Percentiles rank a stretch among this genome's conserved stretches.
Conservation (phyloP, 2,113 vertebrate species). For the Synchiropus splendidus region DNA sequence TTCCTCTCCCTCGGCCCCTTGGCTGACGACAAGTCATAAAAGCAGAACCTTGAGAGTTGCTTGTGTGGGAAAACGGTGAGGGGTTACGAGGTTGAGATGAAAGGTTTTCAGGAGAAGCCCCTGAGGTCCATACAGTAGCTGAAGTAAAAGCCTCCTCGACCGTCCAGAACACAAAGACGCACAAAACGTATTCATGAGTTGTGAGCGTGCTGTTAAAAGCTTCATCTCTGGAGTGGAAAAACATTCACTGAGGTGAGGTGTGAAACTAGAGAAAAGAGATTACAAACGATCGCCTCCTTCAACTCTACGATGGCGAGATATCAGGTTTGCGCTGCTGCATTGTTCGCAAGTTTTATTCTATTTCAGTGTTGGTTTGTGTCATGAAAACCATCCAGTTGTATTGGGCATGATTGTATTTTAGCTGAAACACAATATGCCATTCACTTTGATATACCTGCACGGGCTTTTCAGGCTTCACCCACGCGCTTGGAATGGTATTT, state of each 20-base stretch:
- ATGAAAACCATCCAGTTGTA: neutral
- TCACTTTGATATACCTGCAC: too few species aligned
- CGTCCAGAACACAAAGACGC: too few species aligned
- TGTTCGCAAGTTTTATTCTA: constrained; percentile 4
- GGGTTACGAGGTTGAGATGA: constrained; percentile 45
- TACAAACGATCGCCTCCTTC: constrained; percentile 21
- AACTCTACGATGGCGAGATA: constrained; percentile 17
- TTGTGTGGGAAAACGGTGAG: constrained; percentile 9
- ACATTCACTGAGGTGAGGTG: constrained; percentile 34
- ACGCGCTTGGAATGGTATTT: too few species aligned
- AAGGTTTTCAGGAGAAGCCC: constrained; percentile 20
- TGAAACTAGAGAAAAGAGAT: constrained; percentile 28
- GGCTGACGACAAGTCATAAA: constrained; percentile 38
- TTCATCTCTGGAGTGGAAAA: constrained; percentile 38
- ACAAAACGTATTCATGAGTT: neutral
- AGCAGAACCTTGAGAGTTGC: constrained; percentile 34
- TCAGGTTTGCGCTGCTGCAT: constrained; percentile 12
- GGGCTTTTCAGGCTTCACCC: too few species aligned
- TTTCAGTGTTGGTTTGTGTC: constrained; percentile 13
- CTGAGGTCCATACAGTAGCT: constrained; percentile 4
- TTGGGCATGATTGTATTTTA: too few species aligned
- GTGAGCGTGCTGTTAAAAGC: too few species aligned
- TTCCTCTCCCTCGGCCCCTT: constrained; percentile 3
- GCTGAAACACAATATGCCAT: too few species aligned
- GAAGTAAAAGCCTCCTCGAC: constrained; percentile 3